phyloP scores from a whole-genome alignment of 2,888 invertebrate genomes.

The Aporophyla lueneburgensis region DNA sequence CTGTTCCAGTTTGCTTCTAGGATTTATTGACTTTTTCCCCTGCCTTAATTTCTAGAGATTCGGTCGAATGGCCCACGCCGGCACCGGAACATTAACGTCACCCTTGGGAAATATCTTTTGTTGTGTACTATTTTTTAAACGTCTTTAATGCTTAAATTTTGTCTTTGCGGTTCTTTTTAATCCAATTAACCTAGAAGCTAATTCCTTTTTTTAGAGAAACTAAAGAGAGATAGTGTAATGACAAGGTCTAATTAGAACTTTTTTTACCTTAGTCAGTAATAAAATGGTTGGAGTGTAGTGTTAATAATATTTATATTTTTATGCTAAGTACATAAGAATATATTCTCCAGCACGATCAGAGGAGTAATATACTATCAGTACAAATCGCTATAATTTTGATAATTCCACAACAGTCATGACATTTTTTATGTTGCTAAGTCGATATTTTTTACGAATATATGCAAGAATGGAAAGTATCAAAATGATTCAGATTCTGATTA shows the following conservation, averaged over 20 bases:
- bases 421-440: no score
- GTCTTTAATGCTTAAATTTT: conserved; percentile 73
- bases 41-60: conserved; percentile 89
- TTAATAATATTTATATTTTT: not conserved
- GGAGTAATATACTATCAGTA: no score
- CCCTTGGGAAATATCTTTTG: conserved; percentile 88
- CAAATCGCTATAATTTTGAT: no score
- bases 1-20: conserved; percentile 83
- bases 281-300: not conserved
- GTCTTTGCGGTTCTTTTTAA: conserved; percentile 61
- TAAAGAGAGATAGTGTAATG: not conserved
- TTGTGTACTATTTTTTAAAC: conserved; percentile 86
- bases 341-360: not conserved
- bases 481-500: no score
- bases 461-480: no score
- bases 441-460: no score
- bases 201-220: conserved; percentile 33
- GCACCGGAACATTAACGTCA: conserved; percentile 88
- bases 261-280: not conserved
- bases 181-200: conserved; percentile 60
- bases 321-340: not conserved
- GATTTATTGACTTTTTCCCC: conserved; percentile 89
- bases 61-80: conserved; percentile 88
- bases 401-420: no score
- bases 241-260: not conserved